Evolutionary conservation across 2,113 vertebrate genomes (phyloP).

Genomic region (Ameiurus melas): DNA sequence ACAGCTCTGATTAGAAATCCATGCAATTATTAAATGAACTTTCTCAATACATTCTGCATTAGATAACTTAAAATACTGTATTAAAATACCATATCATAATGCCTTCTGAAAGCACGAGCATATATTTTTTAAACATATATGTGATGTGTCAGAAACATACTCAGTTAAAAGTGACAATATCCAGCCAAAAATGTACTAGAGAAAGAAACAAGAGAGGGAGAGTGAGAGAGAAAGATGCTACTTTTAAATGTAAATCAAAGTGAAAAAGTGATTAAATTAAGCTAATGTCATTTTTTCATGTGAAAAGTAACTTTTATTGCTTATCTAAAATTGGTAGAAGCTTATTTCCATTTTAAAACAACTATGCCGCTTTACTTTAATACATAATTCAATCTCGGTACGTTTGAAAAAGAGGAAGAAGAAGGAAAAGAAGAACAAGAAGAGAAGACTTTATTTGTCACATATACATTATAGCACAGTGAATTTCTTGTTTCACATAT

Average conservation of each 20-base stretch:
- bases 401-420: too few relatives aligned
- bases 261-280: not conserved
- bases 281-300: not conserved
- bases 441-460: too few relatives aligned
- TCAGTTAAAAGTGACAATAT: not conserved
- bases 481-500: too few relatives aligned
- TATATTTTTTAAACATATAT: not conserved
- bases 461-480: too few relatives aligned
- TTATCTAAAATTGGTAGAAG: not conserved
- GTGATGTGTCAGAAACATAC: not conserved
- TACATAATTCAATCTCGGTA: too few relatives aligned
- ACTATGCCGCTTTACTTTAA: too few relatives aligned
- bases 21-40: not conserved
- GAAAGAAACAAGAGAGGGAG: too few relatives aligned
- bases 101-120: not conserved
- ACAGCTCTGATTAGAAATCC: slow-evolving; percentile 75
- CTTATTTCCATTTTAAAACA: too few relatives aligned
- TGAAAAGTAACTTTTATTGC: not conserved
- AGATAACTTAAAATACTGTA: not conserved
- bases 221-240: not conserved
- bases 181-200: not conserved
- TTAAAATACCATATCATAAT: not conserved
- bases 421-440: too few relatives aligned
- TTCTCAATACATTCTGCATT: not conserved
- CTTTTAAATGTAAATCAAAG: not conserved